phyloP scores from a whole-genome alignment of 2,113 vertebrate species.

The Corythornis cristatus region DNA sequence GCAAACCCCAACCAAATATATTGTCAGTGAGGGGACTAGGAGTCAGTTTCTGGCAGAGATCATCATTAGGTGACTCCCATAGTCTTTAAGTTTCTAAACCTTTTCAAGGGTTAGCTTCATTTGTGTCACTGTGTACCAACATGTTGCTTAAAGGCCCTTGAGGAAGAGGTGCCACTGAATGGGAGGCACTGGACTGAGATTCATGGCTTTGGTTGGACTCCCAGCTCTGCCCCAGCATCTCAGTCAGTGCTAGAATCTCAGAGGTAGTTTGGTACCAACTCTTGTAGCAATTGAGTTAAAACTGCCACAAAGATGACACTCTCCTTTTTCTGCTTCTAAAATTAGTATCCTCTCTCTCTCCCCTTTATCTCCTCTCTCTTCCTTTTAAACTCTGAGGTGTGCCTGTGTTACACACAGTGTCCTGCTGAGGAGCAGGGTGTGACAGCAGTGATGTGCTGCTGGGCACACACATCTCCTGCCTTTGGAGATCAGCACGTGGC shows the following conservation, averaged over 20 bases:
- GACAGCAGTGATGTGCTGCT: background rate
- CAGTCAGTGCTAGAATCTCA: background rate
- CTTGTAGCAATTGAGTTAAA: background rate
- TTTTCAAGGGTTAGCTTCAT: background rate
- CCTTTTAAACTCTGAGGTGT: background rate
- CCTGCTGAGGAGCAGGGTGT: background rate
- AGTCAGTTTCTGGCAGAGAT: background rate
- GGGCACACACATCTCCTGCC: fast-evolving
- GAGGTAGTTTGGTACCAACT: background rate
- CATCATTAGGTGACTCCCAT: background rate
- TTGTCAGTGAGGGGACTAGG: background rate
- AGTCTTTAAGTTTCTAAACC: background rate
- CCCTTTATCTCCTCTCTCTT: background rate
- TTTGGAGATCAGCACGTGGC: background rate
- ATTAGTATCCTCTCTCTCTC: background rate
- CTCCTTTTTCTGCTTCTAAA: background rate
- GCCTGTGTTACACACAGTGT: background rate
- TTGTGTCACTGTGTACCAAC: background rate
- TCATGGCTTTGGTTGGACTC: background rate
- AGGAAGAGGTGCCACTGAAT: background rate
- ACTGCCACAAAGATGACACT: background rate
- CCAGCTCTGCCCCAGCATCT: background rate
- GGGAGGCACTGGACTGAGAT: background rate
- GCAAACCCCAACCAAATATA: background rate
- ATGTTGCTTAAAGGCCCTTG: background rate